Conservation (phyloP, 2,113 vertebrate species). For the Urocolius indicus region DNA sequence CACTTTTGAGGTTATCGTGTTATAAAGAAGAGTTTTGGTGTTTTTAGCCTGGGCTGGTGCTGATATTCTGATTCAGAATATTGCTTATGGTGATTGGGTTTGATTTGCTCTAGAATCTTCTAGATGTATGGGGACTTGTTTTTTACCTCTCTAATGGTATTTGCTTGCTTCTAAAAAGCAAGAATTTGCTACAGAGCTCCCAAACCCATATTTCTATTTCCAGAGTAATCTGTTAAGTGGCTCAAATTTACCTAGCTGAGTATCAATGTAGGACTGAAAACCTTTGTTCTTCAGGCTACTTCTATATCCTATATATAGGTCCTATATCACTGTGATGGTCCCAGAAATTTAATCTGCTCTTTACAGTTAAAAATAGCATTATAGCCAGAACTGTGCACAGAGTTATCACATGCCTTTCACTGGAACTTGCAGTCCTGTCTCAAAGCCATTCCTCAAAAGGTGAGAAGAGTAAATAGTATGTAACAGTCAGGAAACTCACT, state of each 20-base stretch:
- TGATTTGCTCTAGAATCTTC: background rate
- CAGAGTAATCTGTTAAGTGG: background rate
- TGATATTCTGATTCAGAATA: background rate
- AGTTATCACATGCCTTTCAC: background rate
- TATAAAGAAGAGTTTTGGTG: background rate
- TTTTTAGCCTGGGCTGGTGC: background rate
- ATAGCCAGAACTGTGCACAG: background rate
- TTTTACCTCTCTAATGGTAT: background rate
- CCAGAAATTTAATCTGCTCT: background rate
- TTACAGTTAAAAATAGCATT: background rate
- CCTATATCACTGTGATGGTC: background rate
- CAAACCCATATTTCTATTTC: background rate
- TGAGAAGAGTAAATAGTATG: background rate
- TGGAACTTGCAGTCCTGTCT: background rate
- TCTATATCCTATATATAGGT: background rate
- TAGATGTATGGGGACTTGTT: background rate
- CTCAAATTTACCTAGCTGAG: background rate
- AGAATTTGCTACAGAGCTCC: background rate
- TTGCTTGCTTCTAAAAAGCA: background rate
- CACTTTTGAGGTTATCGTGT: background rate
- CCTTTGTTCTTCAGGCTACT: background rate
- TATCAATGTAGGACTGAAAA: background rate
- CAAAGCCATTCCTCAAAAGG: background rate
- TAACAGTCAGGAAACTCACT: background rate
- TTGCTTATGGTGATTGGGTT: background rate